phyloP scores from a whole-genome alignment of 2,113 vertebrate genomes.

The Eubucco bourcierii region DNA sequence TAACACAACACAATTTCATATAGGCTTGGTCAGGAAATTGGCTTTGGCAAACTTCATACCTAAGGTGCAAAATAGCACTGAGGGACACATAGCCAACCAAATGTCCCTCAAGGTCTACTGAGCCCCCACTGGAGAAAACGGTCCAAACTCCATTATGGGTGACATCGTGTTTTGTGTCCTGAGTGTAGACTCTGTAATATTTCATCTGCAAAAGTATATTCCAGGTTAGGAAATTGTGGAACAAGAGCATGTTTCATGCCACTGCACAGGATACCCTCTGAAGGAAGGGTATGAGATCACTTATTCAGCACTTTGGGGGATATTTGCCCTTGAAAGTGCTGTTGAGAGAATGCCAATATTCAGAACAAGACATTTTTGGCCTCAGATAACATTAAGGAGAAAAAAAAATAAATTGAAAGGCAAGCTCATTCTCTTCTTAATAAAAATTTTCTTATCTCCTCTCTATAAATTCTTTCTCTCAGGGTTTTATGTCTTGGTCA shows the following conservation, averaged over 20 bases:
- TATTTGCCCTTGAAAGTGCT: not conserved
- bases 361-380: not conserved
- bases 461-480: constrained; percentile 26
- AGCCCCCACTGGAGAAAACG: not conserved
- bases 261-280: not conserved
- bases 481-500: not conserved
- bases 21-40: not conserved
- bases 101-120: not conserved
- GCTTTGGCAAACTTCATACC: not conserved
- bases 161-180: not conserved
- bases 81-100: not conserved
- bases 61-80: not conserved
- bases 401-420: not conserved
- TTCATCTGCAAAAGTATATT: not conserved
- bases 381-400: not conserved
- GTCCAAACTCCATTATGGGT: not conserved
- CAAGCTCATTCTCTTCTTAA: constrained; percentile 20
- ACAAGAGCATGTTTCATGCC: not conserved
- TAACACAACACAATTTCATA: not conserved
- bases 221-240: not conserved
- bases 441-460: constrained; percentile 41
- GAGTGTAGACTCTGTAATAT: not conserved
- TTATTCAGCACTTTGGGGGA: not conserved
- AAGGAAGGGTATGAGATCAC: not conserved
- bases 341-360: not conserved